Evolutionary conservation across 2,888 invertebrate species (phyloP).

Genomic region (Sericinus montela): DNA sequence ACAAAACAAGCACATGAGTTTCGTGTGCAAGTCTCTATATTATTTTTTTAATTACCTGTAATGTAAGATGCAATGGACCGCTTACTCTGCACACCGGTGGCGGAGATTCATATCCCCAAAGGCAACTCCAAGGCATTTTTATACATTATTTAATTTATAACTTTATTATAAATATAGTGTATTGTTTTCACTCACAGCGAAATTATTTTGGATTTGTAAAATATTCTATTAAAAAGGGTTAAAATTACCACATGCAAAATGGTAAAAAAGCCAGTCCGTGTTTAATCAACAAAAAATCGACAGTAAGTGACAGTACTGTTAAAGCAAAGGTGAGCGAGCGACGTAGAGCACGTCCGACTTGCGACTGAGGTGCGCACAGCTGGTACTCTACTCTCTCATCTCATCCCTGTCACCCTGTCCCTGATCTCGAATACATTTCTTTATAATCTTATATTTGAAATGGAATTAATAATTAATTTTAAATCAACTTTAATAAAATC

Average conservation of each 20-base stretch:
- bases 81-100: slow-evolving; percentile 65
- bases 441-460: too few species aligned
- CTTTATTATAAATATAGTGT: not conserved
- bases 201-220: not conserved
- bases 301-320: too few species aligned
- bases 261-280: too few species aligned
- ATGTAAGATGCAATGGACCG: slow-evolving; percentile 57
- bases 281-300: too few species aligned
- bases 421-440: slow-evolving; percentile 20
- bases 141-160: slow-evolving; percentile 33
- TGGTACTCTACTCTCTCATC: slow-evolving; percentile 28
- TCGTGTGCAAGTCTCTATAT: not conserved
- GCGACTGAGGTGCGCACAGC: slow-evolving; percentile 50
- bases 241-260: too few species aligned
- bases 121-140: slow-evolving; percentile 73
- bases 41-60: slow-evolving; percentile 47
- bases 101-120: slow-evolving; percentile 70
- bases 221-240: not conserved
- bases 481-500: too few species aligned
- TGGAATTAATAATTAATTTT: too few species aligned
- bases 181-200: not conserved
- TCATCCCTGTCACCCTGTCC: slow-evolving; percentile 23
- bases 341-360: slow-evolving; percentile 41
- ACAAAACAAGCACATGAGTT: not conserved
- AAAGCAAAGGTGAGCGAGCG: slow-evolving; percentile 35